Conservation (phyloP, 1,140 invertebrate species). For the Sitophilus oryzae region DNA sequence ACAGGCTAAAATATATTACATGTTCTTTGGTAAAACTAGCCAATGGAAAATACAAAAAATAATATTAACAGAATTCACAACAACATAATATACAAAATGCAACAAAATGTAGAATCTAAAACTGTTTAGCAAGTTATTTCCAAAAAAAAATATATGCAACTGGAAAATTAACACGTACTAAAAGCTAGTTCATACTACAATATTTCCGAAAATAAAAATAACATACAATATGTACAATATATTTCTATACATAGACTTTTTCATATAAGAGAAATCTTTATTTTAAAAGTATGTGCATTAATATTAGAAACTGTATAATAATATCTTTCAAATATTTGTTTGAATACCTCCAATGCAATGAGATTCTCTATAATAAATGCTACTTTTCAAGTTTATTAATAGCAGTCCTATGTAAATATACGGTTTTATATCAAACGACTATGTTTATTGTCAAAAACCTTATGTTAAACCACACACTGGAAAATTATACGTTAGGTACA, state of each 20-base stretch:
- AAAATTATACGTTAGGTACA: conserved; percentile 42
- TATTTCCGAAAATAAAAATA: too few species aligned
- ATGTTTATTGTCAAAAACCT: conserved; percentile 46
- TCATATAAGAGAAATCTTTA: conserved; percentile 28
- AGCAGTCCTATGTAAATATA: conserved; percentile 40
- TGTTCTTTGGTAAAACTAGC: conserved; percentile 43
- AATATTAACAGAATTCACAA: conserved; percentile 31
- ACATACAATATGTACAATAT: conserved; percentile 37
- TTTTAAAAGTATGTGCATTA: conserved; percentile 36
- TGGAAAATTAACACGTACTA: conserved; percentile 1
- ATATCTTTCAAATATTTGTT: conserved; percentile 37
- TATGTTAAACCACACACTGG: conserved; percentile 36
- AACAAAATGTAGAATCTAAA: conserved; percentile 5
- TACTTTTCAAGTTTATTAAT: conserved; percentile 38
- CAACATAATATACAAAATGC: conserved; percentile 21
- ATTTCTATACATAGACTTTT: conserved; percentile 31
- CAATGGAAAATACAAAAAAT: conserved; percentile 35
- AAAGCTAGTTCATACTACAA: too few species aligned
- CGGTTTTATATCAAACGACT: conserved; percentile 39
- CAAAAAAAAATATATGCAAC: conserved; percentile 1
- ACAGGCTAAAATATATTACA: conserved; percentile 40
- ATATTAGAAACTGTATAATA: conserved; percentile 35
- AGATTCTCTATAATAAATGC: conserved; percentile 42
- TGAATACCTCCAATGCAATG: conserved; percentile 38
- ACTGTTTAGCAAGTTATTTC: too few species aligned